Conservation (phyloP, 2,113 vertebrate species). For the Alosa alosa region DNA sequence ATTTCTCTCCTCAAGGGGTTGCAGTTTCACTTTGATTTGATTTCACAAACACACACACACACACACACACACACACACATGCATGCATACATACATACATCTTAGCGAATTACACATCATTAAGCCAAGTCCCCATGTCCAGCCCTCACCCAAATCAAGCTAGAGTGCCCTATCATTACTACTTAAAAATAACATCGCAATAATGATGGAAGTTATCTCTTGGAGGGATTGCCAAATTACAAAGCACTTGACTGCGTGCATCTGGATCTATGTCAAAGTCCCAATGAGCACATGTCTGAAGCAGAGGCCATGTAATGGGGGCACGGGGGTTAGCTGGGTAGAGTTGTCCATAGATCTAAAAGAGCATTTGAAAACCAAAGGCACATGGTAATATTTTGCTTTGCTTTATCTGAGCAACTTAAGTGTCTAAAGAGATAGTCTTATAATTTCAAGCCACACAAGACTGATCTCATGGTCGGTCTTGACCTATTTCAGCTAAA, state of each 20-base stretch:
- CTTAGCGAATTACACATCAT: neutral
- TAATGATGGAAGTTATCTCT: slow-evolving; percentile 4
- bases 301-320: too few species aligned
- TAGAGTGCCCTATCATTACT: neutral
- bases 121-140: neutral
- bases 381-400: neutral
- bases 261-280: neutral
- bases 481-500: neutral
- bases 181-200: neutral
- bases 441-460: neutral
- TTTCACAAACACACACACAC: too few species aligned
- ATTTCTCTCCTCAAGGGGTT: too few species aligned
- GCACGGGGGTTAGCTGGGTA: neutral
- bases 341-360: neutral
- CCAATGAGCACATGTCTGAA: neutral
- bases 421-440: neutral
- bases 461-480: neutral
- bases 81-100: neutral
- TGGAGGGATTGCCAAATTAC: neutral
- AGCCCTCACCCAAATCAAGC: neutral
- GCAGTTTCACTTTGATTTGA: neutral
- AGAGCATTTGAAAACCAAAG: neutral
- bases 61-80: neutral
- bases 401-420: neutral
- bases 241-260: neutral